Percentiles rank a stretch among this genome's conserved stretches.
Evolutionary conservation across 2,888 invertebrate genomes (phyloP).

Genomic region (Leptopilina myrica): DNA sequence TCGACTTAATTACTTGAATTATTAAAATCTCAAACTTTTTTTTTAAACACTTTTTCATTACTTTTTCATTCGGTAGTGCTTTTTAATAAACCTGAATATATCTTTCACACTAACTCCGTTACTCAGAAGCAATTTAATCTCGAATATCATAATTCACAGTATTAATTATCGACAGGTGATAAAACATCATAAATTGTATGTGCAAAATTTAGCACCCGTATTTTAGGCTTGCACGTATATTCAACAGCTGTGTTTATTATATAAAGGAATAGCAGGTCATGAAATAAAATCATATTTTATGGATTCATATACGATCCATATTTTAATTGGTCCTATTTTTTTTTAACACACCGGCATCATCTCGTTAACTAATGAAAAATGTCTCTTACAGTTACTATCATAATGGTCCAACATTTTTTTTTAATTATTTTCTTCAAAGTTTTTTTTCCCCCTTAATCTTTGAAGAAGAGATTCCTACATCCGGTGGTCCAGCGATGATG

Average conservation of each 20-base stretch:
- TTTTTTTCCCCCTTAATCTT: not conserved
- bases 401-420: constrained; percentile 3
- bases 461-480: constrained; percentile 52
- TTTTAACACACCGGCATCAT: not conserved
- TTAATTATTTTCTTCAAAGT: not conserved
- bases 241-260: not conserved
- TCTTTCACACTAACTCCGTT: not conserved
- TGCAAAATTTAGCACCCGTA: no score
- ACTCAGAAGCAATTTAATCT: not conserved
- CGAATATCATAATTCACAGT: not conserved
- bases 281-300: constrained; percentile 18
- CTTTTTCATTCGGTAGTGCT: no score
- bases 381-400: constrained; percentile 27
- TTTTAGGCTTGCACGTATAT: not conserved
- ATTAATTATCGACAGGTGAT: not conserved
- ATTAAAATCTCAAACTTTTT: not conserved
- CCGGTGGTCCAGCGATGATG: constrained; percentile 56
- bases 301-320: constrained; percentile 3
- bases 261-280: not conserved
- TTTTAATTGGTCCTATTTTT: constrained; percentile 14
- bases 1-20: no score
- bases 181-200: constrained; percentile 1
- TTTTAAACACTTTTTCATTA: no score
- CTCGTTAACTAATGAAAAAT: constrained; percentile 17
- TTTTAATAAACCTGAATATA: not conserved